Percentiles rank a stretch among this genome's conserved stretches.
Conservation (phyloP, 2,797 vertebrate genomes). For the Notamacropus eugenii region DNA sequence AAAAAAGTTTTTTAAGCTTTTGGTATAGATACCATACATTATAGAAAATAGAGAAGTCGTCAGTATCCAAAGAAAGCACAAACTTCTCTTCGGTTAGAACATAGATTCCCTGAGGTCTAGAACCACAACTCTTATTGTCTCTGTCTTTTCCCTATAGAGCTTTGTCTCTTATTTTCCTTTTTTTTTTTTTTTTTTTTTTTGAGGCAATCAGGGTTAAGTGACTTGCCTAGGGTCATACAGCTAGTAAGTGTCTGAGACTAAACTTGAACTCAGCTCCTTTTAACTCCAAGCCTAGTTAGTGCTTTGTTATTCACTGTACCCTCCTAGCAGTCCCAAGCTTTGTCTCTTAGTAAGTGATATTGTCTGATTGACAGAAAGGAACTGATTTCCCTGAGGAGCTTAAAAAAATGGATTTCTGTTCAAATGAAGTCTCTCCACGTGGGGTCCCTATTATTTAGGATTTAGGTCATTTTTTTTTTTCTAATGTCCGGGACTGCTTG, state of each 20-base stretch:
- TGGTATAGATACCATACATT: not conserved
- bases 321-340: constrained; percentile 9
- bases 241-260: not conserved
- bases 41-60: not conserved
- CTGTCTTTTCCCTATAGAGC: not conserved
- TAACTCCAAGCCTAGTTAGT: not conserved
- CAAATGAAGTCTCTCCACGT: not conserved
- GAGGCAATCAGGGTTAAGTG: too few species aligned
- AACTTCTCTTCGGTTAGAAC: not conserved
- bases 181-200: too few species aligned
- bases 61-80: not conserved
- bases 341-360: constrained; percentile 24
- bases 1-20: not conserved
- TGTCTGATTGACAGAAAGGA: constrained; percentile 3
- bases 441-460: not conserved
- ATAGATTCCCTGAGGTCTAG: not conserved
- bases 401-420: constrained; percentile 6
- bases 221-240: too few species aligned
- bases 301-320: not conserved
- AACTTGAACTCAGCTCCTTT: not conserved
- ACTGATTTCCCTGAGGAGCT: constrained; percentile 12
- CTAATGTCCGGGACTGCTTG: not conserved
- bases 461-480: not conserved
- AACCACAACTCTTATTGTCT: not conserved
- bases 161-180: too few species aligned